Percentiles rank a stretch among this genome's conserved stretches.
phyloP scores from a whole-genome alignment of 2,888 invertebrate genomes.

The Pilophorus perplexus region DNA sequence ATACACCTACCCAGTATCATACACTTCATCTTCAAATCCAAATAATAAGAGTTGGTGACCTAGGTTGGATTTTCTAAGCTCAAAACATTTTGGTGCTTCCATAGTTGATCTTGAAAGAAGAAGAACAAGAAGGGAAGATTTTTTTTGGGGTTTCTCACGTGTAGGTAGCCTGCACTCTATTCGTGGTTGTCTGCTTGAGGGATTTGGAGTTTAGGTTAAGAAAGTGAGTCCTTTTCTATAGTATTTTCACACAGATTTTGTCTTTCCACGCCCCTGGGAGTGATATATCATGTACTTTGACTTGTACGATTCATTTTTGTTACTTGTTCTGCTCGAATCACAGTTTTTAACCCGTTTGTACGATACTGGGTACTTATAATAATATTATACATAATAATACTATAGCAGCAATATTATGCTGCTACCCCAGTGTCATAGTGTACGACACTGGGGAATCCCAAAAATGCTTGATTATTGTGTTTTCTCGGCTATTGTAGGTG shows the following conservation, averaged over 20 bases:
- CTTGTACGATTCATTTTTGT: constrained; percentile 15
- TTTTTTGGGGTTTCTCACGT: background rate
- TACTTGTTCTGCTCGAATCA: too few relatives aligned
- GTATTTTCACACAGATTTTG: constrained; percentile 24
- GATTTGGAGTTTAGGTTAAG: constrained; percentile 16
- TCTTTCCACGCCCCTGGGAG: constrained; percentile 7
- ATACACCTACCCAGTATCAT: too few relatives aligned
- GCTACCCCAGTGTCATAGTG: too few relatives aligned
- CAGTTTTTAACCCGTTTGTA: constrained; percentile 21
- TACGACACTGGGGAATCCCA: too few relatives aligned
- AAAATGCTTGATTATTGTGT: too few relatives aligned
- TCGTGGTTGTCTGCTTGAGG: constrained; percentile 26
- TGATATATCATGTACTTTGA: constrained; percentile 18
- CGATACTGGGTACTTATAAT: too few relatives aligned
- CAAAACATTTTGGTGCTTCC: constrained; percentile 18
- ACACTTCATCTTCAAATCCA: constrained; percentile 27
- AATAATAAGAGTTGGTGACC: constrained; percentile 21
- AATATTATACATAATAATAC: too few relatives aligned
- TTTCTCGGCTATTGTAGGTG: too few relatives aligned
- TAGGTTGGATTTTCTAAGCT: constrained; percentile 23
- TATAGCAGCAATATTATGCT: background rate
- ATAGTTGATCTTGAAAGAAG: constrained; percentile 8
- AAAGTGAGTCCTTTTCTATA: constrained; percentile 2
- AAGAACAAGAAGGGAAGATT: background rate
- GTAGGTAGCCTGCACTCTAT: too few relatives aligned